Percentiles rank a stretch among this genome's conserved stretches.
phyloP scores from a whole-genome alignment of 2,113 vertebrate genomes.

The Brienomyrus brachyistius region DNA sequence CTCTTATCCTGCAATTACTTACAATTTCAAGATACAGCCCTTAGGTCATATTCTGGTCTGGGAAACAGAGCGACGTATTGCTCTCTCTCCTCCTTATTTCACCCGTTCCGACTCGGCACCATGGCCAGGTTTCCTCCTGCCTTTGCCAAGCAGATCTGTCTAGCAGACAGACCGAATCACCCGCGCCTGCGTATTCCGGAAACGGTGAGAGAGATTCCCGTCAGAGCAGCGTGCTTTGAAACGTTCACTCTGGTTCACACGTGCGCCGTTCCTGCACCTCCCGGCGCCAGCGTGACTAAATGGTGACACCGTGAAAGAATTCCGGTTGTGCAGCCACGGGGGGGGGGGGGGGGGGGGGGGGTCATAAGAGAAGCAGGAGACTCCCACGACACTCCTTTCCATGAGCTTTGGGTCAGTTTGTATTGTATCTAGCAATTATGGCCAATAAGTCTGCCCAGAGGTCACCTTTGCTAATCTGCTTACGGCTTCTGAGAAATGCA shows the following conservation, averaged over 20 bases:
- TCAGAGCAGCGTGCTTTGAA: background rate
- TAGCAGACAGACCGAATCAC: background rate
- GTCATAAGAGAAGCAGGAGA: conserved; percentile 26
- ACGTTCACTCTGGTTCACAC: background rate
- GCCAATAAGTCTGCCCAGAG: conserved; percentile 44
- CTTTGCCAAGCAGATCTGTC: background rate
- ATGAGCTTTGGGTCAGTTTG: conserved; percentile 60
- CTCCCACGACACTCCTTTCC: conserved; percentile 35
- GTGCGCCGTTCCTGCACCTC: background rate
- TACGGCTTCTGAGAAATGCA: conserved; percentile 45
- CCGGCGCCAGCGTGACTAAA: background rate
- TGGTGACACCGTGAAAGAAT: too few species aligned
- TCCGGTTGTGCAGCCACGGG: conserved; percentile 26
- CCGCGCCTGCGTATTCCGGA: background rate
- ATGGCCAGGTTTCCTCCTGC: background rate
- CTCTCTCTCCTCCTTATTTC: background rate
- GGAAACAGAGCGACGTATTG: conserved; percentile 66
- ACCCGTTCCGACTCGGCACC: background rate
- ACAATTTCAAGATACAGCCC: conserved; percentile 72
- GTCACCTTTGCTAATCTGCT: conserved; percentile 64
- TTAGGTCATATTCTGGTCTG: conserved; percentile 75
- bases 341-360: background rate
- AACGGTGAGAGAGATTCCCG: background rate
- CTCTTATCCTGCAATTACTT: conserved; percentile 94
- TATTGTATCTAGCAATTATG: conserved; percentile 59